Conservation (phyloP, 2,797 vertebrate genomes). For the Sparus aurata region DNA sequence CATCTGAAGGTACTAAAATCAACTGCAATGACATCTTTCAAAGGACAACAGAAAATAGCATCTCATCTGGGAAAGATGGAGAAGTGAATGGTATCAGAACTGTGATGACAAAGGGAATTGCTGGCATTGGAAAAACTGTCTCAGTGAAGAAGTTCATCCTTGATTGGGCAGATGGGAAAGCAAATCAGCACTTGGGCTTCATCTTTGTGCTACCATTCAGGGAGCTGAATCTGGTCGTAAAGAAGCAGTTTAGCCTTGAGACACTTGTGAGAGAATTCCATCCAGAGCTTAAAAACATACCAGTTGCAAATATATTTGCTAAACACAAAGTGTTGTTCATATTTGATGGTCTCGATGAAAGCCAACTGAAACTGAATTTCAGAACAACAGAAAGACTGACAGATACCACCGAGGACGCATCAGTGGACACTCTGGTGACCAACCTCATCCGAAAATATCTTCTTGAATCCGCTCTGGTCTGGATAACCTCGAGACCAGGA, state of each 20-base stretch:
- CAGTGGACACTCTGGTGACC: conserved; percentile 56
- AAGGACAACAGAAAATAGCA: neutral
- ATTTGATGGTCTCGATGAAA: conserved; percentile 70
- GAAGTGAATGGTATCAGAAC: neutral
- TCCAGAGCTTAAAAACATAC: conserved; percentile 36
- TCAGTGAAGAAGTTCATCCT: conserved; percentile 71
- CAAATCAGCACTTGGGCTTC: conserved; percentile 53
- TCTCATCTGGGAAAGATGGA: neutral
- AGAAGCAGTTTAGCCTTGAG: conserved; percentile 33
- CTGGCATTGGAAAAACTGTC: conserved; percentile 71
- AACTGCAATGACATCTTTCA: conserved; percentile 55
- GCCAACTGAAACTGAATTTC: conserved; percentile 53
- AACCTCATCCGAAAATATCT: conserved; percentile 52
- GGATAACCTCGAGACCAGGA: conserved; percentile 70
- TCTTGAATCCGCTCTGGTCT: conserved; percentile 52
- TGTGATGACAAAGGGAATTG: conserved; percentile 69
- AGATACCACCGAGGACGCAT: conserved; percentile 15
- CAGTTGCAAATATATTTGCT: neutral
- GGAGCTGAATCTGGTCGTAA: conserved; percentile 55
- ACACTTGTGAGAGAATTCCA: conserved; percentile 52
- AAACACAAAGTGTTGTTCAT: conserved; percentile 54
- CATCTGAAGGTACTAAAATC: conserved; percentile 30
- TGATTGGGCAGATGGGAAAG: conserved; percentile 64
- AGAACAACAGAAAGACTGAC: neutral
- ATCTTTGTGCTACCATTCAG: conserved; percentile 63